These are phyloP conservation scores for Euzophera pinguis DNA, from an alignment of 2,888 invertebrate species.

Conservation along the genomic window DNA sequence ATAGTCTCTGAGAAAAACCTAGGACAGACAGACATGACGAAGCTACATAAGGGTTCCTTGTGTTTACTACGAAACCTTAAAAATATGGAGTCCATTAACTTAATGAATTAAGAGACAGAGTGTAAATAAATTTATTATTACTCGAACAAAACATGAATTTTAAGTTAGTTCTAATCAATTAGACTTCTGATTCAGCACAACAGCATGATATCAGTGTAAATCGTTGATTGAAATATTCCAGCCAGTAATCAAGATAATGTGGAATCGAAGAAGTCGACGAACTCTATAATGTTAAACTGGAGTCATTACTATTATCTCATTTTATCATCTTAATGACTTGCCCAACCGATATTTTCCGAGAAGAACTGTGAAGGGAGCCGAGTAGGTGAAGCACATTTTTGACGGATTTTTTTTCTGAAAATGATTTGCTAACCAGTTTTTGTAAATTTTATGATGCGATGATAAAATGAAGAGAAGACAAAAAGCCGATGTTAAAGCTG, in stretches of 20 bases:
- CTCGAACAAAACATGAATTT: no score
- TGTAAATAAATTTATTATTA: no score
- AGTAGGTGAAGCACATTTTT: constrained; percentile 13
- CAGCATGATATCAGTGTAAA: constrained; percentile 15
- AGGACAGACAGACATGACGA: no score
- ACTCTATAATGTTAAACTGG: constrained; percentile 51
- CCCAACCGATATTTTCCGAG: constrained; percentile 40
- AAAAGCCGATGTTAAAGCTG: no score
- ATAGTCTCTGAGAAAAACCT: no score
- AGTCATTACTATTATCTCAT: constrained; percentile 54
- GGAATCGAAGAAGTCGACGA: constrained; percentile 44
- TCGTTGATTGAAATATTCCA: constrained; percentile 28
- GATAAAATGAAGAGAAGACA: neutral
- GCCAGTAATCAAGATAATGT: constrained; percentile 41
- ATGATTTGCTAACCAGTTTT: neutral
- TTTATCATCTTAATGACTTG: constrained; percentile 58
- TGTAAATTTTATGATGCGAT: neutral
- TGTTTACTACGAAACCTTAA: no score
- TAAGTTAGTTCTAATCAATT: neutral
- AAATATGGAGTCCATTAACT: no score
- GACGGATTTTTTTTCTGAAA: constrained; percentile 2
- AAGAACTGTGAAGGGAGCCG: constrained; percentile 24
- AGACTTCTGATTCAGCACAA: neutral
- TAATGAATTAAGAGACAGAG: no score
- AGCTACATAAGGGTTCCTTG: no score